Evolutionary conservation across 2,797 vertebrate genomes (phyloP).

Genomic region (Melanotaenia maccullochi): DNA sequence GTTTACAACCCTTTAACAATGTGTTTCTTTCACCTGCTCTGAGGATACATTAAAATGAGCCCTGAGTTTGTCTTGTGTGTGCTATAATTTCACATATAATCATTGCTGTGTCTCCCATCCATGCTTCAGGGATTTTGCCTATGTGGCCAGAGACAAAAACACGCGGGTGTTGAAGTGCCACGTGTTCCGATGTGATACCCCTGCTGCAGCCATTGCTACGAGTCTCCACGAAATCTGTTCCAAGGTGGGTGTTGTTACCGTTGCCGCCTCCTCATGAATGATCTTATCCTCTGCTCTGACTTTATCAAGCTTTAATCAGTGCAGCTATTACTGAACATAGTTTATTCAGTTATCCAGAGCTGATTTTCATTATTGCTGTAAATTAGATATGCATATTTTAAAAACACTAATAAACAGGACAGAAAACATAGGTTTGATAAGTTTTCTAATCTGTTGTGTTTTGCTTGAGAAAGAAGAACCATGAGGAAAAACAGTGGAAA

Average conservation of each 20-base stretch:
- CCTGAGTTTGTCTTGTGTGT: neutral
- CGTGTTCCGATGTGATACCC: conserved; percentile 98
- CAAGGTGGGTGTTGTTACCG: conserved; percentile 69
- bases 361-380: neutral
- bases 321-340: neutral
- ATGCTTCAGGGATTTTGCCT: conserved; percentile 92
- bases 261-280: neutral
- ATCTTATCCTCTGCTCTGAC: conserved; percentile 31
- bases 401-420: neutral
- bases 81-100: neutral
- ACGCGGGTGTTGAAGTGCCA: conserved; percentile 98
- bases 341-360: neutral
- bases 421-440: neutral
- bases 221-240: conserved; percentile 99
- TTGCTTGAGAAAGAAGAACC: conserved; percentile 2
- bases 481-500: neutral
- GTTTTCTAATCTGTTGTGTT: conserved; percentile 12
- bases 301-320: conserved; percentile 32
- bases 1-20: conserved; percentile 13
- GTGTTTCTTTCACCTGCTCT: conserved; percentile 1
- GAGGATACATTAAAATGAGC: neutral
- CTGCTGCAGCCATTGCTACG: conserved; percentile 96
- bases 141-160: conserved; percentile 97
- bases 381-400: conserved; percentile 1
- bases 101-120: conserved; percentile 17